phyloP scores from a whole-genome alignment of 2,888 invertebrate genomes.

The Gari tellinella region DNA sequence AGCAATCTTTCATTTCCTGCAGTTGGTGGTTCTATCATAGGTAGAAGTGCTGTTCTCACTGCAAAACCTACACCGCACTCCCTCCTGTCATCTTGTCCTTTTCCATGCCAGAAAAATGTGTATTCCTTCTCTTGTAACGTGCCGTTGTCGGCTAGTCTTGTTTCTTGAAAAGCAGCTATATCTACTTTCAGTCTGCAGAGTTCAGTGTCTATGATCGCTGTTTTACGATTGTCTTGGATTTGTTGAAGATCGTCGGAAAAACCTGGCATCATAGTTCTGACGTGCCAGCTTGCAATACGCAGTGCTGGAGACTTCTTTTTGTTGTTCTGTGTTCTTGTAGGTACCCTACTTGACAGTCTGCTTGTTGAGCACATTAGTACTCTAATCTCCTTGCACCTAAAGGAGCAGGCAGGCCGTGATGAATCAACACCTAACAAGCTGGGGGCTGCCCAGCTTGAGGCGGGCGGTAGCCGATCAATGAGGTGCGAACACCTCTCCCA shows the following conservation, averaged over 20 bases:
- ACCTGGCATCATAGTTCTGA: background rate
- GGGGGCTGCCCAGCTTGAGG: too few species aligned
- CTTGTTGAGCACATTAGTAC: too few species aligned
- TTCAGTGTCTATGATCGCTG: too few species aligned
- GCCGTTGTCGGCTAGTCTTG: too few species aligned
- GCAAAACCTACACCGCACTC: too few species aligned
- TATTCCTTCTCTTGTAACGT: too few species aligned
- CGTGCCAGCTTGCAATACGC: background rate
- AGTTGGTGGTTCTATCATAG: conserved; percentile 1
- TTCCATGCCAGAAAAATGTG: background rate
- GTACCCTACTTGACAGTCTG: too few species aligned
- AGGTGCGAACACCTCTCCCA: conserved; percentile 1
- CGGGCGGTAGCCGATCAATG: too few species aligned
- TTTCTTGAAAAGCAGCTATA: background rate
- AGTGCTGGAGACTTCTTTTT: conserved; percentile 1
- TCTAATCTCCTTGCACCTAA: background rate
- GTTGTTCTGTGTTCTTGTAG: too few species aligned
- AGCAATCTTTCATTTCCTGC: background rate
- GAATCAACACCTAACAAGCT: background rate
- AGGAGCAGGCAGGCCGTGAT: background rate
- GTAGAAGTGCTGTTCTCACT: conserved; percentile 1
- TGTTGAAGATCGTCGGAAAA: background rate
- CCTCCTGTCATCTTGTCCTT: conserved; percentile 2
- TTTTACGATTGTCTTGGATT: background rate
- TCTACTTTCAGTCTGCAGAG: too few species aligned